phyloP scores from a whole-genome alignment of 2,113 vertebrate genomes.

The Siniperca chuatsi region DNA sequence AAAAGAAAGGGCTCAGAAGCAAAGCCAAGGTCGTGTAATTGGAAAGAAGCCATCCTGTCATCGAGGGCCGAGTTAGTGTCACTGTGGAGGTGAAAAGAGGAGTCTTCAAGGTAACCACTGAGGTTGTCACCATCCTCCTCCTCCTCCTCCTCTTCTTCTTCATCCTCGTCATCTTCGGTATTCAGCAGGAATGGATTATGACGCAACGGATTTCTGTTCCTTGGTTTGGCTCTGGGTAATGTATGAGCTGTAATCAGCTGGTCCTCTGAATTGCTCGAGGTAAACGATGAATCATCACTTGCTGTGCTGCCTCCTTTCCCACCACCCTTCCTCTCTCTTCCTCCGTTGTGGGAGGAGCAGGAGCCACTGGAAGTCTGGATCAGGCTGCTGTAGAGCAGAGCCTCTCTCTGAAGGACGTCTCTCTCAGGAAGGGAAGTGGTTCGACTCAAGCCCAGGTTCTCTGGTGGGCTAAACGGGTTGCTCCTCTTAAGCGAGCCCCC shows the following conservation, averaged over 20 bases:
- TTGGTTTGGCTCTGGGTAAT: slow-evolving; percentile 71
- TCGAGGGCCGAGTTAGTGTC: slow-evolving; percentile 73
- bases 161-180: slow-evolving; percentile 78
- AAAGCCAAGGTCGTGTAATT: slow-evolving; percentile 86
- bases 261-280: slow-evolving; percentile 84
- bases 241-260: slow-evolving; percentile 71
- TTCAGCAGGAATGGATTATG: slow-evolving; percentile 94
- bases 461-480: slow-evolving; percentile 90
- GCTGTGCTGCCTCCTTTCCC: slow-evolving; percentile 76
- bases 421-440: slow-evolving; percentile 89
- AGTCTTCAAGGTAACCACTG: slow-evolving; percentile 85
- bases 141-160: slow-evolving; percentile 64
- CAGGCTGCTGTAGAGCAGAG: slow-evolving; percentile 91
- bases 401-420: slow-evolving; percentile 91
- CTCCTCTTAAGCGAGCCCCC: slow-evolving; percentile 85
- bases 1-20: slow-evolving; percentile 84
- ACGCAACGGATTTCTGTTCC: slow-evolving; percentile 76
- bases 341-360: slow-evolving; percentile 62
- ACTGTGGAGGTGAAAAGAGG: slow-evolving; percentile 92
- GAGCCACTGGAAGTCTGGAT: slow-evolving; percentile 84
- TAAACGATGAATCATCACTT: slow-evolving; percentile 82
- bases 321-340: slow-evolving; percentile 56
- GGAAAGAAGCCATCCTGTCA: slow-evolving; percentile 85
- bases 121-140: slow-evolving; percentile 84
- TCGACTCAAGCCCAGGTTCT: slow-evolving; percentile 87